Conservation (phyloP, 2,888 invertebrate genomes). For the Synanthedon andrenaeformis region DNA sequence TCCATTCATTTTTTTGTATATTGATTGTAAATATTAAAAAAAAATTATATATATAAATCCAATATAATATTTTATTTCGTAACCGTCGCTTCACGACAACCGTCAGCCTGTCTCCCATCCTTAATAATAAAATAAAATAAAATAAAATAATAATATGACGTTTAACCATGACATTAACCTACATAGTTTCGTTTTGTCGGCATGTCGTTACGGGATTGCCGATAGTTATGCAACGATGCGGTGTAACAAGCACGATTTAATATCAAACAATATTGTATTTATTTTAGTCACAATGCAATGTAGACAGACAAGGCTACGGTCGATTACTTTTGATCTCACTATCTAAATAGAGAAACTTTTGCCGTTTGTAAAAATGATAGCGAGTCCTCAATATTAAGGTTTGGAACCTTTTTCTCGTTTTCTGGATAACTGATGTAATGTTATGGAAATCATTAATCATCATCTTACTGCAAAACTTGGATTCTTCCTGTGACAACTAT, state of each 20-base stretch:
- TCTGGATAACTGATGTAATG: too few species aligned
- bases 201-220: not conserved
- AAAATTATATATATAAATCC: too few species aligned
- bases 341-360: not conserved
- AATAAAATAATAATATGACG: not conserved
- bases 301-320: constrained; percentile 3
- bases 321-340: constrained; percentile 2
- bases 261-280: not conserved
- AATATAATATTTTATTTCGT: too few species aligned
- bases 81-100: too few species aligned
- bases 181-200: not conserved
- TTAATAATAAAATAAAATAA: not conserved
- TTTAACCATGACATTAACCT: not conserved
- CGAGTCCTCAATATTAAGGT: too few species aligned
- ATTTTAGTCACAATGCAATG: constrained; percentile 1
- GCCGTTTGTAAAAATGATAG: too few species aligned
- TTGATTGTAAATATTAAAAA: too few species aligned
- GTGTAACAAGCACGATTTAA: not conserved
- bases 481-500: too few species aligned
- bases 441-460: too few species aligned
- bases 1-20: too few species aligned
- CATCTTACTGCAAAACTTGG: too few species aligned
- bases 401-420: too few species aligned
- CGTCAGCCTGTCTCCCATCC: not conserved
- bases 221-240: not conserved